These are phyloP conservation scores for Phrynocephalus forsythii DNA, from an alignment of 2,797 vertebrate species.

Conservation along the genomic window DNA sequence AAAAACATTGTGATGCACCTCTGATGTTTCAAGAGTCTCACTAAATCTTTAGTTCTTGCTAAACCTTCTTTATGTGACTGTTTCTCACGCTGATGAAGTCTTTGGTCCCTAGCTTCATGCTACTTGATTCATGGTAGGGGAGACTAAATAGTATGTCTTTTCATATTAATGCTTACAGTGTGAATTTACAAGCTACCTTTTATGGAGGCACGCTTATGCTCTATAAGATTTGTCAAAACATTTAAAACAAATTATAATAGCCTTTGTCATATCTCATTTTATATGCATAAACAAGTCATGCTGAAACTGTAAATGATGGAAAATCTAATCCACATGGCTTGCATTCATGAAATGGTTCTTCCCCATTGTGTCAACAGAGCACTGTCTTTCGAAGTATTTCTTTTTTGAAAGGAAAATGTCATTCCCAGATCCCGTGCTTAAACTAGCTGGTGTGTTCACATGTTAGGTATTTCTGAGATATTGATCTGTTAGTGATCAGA, in stretches of 20 bases:
- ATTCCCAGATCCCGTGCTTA: not conserved
- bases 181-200: constrained; percentile 73
- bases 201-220: constrained; percentile 68
- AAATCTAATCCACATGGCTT: constrained; percentile 77
- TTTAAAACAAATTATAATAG: constrained; percentile 75
- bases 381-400: constrained; percentile 70
- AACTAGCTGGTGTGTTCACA: constrained; percentile 16
- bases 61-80: not conserved
- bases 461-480: constrained; percentile 47
- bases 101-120: not conserved
- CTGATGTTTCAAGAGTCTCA: not conserved
- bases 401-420: constrained; percentile 55
- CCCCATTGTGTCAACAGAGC: constrained; percentile 73
- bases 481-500: rapidly evolving
- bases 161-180: constrained; percentile 61
- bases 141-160: constrained; percentile 62
- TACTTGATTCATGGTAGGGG: constrained; percentile 54
- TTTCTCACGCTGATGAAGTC: constrained; percentile 14
- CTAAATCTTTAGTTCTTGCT: not conserved
- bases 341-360: constrained; percentile 75
- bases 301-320: constrained; percentile 79
- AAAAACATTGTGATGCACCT: constrained; percentile 11
- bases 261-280: constrained; percentile 76
- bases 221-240: constrained; percentile 77
- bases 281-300: constrained; percentile 76